Percentiles rank a stretch among this genome's conserved stretches.
Conservation (phyloP, 2,888 invertebrate genomes). For the Deroplatys truncata region DNA sequence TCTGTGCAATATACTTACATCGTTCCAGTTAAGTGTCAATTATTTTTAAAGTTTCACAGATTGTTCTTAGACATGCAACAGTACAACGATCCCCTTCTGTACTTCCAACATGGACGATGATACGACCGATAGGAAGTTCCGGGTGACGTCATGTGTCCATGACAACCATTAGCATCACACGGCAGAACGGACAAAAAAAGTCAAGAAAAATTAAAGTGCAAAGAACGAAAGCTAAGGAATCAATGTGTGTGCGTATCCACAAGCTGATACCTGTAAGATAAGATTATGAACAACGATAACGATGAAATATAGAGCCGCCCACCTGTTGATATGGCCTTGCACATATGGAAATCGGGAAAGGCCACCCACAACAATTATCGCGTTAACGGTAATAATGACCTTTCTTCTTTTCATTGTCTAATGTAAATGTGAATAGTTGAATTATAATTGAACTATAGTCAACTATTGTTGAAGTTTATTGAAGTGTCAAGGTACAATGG, state of each 20-base stretch:
- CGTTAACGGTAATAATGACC: no score
- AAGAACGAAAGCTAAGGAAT: background rate
- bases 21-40: background rate
- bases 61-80: background rate
- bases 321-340: background rate
- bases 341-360: background rate
- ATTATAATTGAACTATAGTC: no score
- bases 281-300: background rate
- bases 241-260: background rate
- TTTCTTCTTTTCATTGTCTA: background rate
- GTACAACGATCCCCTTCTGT: background rate
- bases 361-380: background rate
- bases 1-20: background rate
- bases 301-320: background rate
- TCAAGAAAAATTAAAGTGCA: background rate
- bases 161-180: background rate
- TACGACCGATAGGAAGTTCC: background rate
- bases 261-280: background rate
- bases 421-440: background rate
- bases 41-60: background rate
- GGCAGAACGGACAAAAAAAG: background rate
- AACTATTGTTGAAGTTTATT: background rate
- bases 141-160: slow-evolving; percentile 9
- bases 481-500: no score
- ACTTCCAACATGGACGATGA: slow-evolving; percentile 1